Evolutionary conservation across 1,140 invertebrate genomes (phyloP).

Genomic region (Sycophaga agraensis): DNA sequence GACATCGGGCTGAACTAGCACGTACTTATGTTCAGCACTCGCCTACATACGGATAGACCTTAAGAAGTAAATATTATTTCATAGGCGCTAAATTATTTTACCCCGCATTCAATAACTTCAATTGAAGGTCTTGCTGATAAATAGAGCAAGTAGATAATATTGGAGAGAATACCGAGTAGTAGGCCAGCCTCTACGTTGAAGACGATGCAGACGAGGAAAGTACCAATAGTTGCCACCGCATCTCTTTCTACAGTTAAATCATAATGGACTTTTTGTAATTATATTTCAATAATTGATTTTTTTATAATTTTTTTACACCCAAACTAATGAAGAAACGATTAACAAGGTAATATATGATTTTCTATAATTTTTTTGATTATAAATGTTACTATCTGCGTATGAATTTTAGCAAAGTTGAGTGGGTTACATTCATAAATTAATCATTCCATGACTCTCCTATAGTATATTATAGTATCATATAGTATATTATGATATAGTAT

Average conservation of each 20-base stretch:
- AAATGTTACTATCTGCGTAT: too few species aligned
- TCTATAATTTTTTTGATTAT: too few species aligned
- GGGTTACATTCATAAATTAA: too few species aligned
- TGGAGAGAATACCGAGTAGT: conserved; percentile 64
- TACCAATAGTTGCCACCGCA: conserved; percentile 60
- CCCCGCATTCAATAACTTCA: conserved; percentile 46
- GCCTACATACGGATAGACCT: conserved; percentile 34
- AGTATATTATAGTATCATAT: too few species aligned
- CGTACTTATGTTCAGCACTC: conserved; percentile 50
- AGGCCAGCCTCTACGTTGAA: conserved; percentile 71
- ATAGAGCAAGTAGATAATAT: conserved; percentile 65
- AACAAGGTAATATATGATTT: too few species aligned
- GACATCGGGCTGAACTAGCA: conserved; percentile 62
- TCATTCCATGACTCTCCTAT: too few species aligned
- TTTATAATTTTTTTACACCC: too few species aligned
- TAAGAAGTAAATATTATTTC: conserved; percentile 1
- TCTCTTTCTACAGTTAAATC: conserved; percentile 58
- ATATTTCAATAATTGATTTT: too few species aligned
- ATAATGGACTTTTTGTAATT: too few species aligned
- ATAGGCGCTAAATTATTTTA: conserved; percentile 32
- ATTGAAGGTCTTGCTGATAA: conserved; percentile 54
- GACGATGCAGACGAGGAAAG: conserved; percentile 63
- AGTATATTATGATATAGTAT: too few species aligned
- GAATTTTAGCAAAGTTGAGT: too few species aligned
- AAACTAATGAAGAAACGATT: too few species aligned